Percentiles rank a stretch among this genome's conserved stretches.
Evolutionary conservation across 2,888 invertebrate genomes (phyloP).

Genomic region (Cryptosula pallasiana): DNA sequence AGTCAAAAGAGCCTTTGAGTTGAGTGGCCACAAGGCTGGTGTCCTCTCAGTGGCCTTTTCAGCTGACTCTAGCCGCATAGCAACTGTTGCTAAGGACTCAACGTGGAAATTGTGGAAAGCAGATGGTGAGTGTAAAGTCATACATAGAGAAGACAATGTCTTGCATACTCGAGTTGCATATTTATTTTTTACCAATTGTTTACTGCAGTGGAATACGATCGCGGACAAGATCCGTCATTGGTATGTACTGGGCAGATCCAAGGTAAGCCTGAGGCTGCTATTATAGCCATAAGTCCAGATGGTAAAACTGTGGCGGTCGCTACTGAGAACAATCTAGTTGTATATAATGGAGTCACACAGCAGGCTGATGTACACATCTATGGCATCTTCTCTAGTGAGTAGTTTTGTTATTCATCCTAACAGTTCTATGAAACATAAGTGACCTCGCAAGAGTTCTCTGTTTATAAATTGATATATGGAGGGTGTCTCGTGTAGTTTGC

Average conservation of each 20-base stretch:
- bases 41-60: conserved; percentile 76
- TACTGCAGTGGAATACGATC: conserved; percentile 68
- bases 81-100: conserved; percentile 79
- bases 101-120: conserved; percentile 81
- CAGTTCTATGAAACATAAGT: too few species aligned
- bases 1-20: conserved; percentile 69
- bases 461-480: too few species aligned
- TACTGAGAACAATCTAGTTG: conserved; percentile 61
- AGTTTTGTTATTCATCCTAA: too few species aligned
- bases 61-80: conserved; percentile 72
- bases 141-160: too few species aligned
- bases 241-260: conserved; percentile 61
- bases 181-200: too few species aligned
- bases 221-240: conserved; percentile 72
- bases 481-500: too few species aligned
- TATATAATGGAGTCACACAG: conserved; percentile 67
- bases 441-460: too few species aligned
- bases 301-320: conserved; percentile 72
- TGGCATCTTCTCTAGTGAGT: conserved; percentile 9
- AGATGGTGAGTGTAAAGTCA: conserved; percentile 61
- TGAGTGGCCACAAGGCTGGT: conserved; percentile 75
- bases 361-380: conserved; percentile 53
- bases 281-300: conserved; percentile 72
- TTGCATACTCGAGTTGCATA: too few species aligned
- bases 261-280: conserved; percentile 53